Evolutionary conservation across 1,140 invertebrate genomes (phyloP).

Genomic region (Scaptomyza montana): DNA sequence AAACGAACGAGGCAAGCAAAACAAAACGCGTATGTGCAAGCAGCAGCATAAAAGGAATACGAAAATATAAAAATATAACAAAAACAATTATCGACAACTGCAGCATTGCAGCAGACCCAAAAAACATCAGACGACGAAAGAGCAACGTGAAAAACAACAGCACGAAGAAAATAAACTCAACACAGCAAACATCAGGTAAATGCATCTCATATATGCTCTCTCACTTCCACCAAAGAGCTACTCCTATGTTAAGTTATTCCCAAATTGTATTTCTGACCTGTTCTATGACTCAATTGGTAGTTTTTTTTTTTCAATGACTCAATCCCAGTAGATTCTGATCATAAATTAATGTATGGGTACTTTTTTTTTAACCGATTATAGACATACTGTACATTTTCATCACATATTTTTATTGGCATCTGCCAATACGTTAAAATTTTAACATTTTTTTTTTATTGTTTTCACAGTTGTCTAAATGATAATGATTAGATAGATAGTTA

Average conservation of each 20-base stretch:
- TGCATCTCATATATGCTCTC: slow-evolving; percentile 19
- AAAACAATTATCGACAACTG: slow-evolving; percentile 50
- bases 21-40: slow-evolving; percentile 69
- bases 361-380: slow-evolving; percentile 11
- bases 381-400: no score
- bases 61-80: slow-evolving; percentile 31
- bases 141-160: slow-evolving; percentile 41
- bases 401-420: no score
- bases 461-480: slow-evolving; percentile 3
- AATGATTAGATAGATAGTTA: slow-evolving; percentile 67
- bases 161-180: slow-evolving; percentile 40
- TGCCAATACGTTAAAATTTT: no score
- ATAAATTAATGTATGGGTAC: slow-evolving; percentile 40
- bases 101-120: slow-evolving; percentile 24
- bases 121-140: slow-evolving; percentile 34
- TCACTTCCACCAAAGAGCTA: background rate
- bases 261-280: slow-evolving; percentile 9
- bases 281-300: slow-evolving; percentile 33
- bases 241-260: background rate
- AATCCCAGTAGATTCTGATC: slow-evolving; percentile 15
- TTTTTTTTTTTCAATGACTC: slow-evolving; percentile 40
- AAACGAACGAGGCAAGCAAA: slow-evolving; percentile 76
- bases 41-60: slow-evolving; percentile 20
- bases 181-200: slow-evolving; percentile 43
- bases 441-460: background rate